phyloP scores from a whole-genome alignment of 2,797 vertebrate genomes.

The Anas capensis region DNA sequence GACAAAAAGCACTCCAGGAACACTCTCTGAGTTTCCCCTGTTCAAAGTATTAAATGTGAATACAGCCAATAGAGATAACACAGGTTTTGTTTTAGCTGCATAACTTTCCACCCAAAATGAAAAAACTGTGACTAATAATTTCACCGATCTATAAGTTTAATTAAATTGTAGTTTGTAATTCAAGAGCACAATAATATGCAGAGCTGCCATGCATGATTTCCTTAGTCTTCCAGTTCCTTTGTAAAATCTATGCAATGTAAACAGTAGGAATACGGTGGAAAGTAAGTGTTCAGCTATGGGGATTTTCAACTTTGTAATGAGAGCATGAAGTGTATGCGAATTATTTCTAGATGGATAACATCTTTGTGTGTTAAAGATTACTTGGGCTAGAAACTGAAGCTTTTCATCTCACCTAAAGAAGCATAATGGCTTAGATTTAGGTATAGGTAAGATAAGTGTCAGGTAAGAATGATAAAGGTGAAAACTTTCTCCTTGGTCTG shows the following conservation, averaged over 20 bases:
- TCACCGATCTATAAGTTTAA: not conserved
- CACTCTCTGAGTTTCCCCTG: not conserved
- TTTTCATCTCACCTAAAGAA: not conserved
- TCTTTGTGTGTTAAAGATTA: not conserved
- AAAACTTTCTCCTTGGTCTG: not conserved
- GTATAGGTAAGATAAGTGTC: not conserved
- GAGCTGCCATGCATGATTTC: not conserved
- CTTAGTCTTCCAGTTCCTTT: not conserved
- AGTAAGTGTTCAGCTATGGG: not conserved
- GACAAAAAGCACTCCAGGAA: not conserved
- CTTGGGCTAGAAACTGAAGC: not conserved
- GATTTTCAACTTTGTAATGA: slow-evolving; percentile 24
- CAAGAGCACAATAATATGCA: not conserved
- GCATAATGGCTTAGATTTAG: not conserved
- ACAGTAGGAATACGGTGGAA: not conserved
- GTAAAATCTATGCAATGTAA: not conserved
- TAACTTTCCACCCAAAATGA: not conserved
- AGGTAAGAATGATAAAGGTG: not conserved
- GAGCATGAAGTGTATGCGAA: not conserved
- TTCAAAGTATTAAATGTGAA: not conserved
- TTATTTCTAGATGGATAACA: not conserved
- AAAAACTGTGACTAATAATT: not conserved
- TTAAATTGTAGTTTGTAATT: not conserved
- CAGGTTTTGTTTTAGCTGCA: not conserved
- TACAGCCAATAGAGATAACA: not conserved